Evolutionary conservation across 2,113 vertebrate species (phyloP), one percentile per base, ranked within the genome.

Genomic region (Acrocephalus kingi): DNA sequence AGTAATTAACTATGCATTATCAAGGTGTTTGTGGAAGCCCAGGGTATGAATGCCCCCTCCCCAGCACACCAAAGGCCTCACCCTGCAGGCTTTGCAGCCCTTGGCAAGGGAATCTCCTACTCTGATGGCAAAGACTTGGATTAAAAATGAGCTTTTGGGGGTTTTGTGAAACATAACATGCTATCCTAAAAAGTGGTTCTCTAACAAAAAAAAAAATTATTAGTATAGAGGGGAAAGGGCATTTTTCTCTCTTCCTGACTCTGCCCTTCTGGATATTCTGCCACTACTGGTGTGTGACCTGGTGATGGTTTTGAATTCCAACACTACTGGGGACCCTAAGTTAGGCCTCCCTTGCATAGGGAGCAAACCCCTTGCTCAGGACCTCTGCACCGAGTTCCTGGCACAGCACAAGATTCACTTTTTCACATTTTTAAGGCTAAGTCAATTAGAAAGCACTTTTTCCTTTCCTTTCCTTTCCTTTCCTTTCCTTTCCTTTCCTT

Each of bases 381-480:
- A 43, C 27, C 22, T 41, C 7, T 41, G 31, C 67, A 15, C 5
- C 0, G 0, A 20, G 5, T 48, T 80, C 18, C 25, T 61, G 30
- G 41, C 55, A 91, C 31, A 66, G 28, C 43, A 28, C 27, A 74
- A 25, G 46, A 21, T 18, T 62, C 1, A 33, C 55, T 87, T 86
- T 46, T 80, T 93, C 61, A 71, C 7, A 3, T 78, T 84, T 91
- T 67, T 58, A 21, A 58, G 37, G 37, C 1, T 9, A 1, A 59
- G 10, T 58, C 10, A 23, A 24, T 84, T 69, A 43, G 35, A 88
- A 79, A 72, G 31, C 51, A 5, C 28, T 28, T 16, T 6, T 6
- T 7, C 6, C 15, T 7, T 39, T 33, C 11, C 23, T 1, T 7
- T 10, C 54, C 2, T 6, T 9, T 61, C 2, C 3, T 0, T 22